A percentile compares a stretch with the other conserved stretches of the same genome.
These are phyloP conservation scores for Brachionus paranguensis DNA, from an alignment of 1,140 invertebrate species.

Conservation along the genomic window DNA sequence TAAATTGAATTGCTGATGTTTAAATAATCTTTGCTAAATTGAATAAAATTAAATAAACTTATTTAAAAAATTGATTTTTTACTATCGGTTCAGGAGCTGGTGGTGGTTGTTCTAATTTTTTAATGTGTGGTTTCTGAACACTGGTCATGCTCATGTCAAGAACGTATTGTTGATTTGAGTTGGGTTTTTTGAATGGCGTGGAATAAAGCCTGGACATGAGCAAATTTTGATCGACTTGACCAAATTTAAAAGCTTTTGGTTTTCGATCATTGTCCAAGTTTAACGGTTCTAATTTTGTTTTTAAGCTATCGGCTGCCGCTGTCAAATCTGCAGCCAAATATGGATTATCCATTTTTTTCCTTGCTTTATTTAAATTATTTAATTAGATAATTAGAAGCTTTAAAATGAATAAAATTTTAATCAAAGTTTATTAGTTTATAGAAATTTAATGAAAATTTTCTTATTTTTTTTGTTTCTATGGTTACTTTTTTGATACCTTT, in stretches of 20 bases:
- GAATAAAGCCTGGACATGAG: constrained; percentile 16
- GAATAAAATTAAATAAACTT: background rate
- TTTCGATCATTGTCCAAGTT: background rate
- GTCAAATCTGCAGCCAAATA: background rate
- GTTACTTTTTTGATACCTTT: background rate
- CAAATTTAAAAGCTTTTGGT: constrained; percentile 38
- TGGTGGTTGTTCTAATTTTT: constrained; percentile 21
- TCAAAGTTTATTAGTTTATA: constrained; percentile 14
- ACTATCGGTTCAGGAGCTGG: constrained; percentile 3
- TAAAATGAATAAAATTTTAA: background rate
- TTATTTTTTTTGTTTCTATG: background rate
- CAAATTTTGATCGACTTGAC: constrained; percentile 26
- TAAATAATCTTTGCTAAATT: constrained; percentile 7
- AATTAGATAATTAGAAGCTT: background rate
- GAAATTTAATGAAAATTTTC: constrained; percentile 14
- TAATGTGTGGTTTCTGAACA: constrained; percentile 38
- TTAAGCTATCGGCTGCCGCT: background rate
- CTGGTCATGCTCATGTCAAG: constrained; percentile 38
- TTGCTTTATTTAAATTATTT: background rate
- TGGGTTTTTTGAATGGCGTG: background rate
- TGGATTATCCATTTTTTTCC: background rate
- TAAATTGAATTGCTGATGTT: constrained; percentile 27
- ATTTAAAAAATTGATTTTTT: background rate
- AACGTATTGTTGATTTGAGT: constrained; percentile 24
- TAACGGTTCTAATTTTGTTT: background rate